phyloP scores from a whole-genome alignment of 2,888 invertebrate species.

The Drosophila formosana region DNA sequence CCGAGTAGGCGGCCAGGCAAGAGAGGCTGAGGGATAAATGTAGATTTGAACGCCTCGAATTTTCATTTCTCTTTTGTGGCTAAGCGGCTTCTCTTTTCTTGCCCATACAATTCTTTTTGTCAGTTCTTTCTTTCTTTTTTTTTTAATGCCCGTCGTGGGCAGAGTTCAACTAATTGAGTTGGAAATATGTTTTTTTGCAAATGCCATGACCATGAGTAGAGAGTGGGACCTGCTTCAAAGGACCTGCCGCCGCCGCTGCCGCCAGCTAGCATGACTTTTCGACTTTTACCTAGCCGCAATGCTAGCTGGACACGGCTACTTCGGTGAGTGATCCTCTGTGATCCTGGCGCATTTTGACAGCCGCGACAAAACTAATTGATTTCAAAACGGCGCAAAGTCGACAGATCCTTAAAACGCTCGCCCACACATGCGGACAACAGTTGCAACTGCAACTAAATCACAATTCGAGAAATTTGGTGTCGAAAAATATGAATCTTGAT shows the following conservation, averaged over 20 bases:
- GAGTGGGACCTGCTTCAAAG: constrained; percentile 48
- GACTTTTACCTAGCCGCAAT: constrained; percentile 40
- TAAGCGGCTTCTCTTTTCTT: constrained; percentile 57
- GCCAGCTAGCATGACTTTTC: constrained; percentile 53
- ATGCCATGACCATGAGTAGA: constrained; percentile 47
- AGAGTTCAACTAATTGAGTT: constrained; percentile 80
- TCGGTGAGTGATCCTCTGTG: constrained; percentile 21
- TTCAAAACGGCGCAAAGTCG: constrained; percentile 82
- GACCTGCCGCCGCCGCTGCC: constrained; percentile 21
- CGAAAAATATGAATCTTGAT: neutral
- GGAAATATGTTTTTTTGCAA: constrained; percentile 70
- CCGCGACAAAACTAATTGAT: constrained; percentile 85
- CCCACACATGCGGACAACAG: constrained; percentile 49
- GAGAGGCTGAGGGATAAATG: constrained; percentile 68
- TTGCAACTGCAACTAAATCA: neutral
- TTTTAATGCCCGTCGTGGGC: constrained; percentile 52
- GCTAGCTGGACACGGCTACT: constrained; percentile 9
- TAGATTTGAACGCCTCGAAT: constrained; percentile 79
- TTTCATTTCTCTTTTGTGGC: constrained; percentile 62
- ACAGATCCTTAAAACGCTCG: constrained; percentile 57
- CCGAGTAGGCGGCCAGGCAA: constrained; percentile 1
- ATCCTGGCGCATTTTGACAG: constrained; percentile 81
- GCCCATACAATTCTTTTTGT: constrained; percentile 35
- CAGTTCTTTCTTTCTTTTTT: constrained; percentile 24
- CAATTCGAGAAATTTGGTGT: neutral